Evolutionary conservation across 2,888 invertebrate species (phyloP), one percentile per base, ranked within the genome.

Genomic region (Apotomis turbidana): DNA sequence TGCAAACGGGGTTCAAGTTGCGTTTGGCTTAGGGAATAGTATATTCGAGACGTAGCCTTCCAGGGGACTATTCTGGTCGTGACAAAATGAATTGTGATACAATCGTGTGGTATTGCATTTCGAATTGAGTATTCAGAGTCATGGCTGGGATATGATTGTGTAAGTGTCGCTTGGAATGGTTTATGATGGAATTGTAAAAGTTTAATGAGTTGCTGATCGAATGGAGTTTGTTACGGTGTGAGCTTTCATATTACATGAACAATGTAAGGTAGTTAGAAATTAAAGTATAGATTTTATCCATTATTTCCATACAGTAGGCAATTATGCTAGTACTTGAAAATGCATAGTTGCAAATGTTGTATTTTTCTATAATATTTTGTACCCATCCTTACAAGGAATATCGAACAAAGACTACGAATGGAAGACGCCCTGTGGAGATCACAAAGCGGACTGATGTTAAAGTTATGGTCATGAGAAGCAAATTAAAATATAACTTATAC

Each of bases 1-100:
- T 87, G 82, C 85, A 81, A 85, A 81, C 78, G 72, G 77, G 78
- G 79, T 75, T 73, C 71, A 78, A 77, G 77, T 81, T 75, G 76
- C 77, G 77, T 79, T 78, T 78, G 79, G 76, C 81, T 83, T 77
- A 78, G 81, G 74, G 80, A 83, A 81, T 81, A 76, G 77, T 81
- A 80, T 81, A 82, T 81, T 80, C 76, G 77, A 77, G 73, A 77
- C 75, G 70, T 27, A 27, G 27, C 78, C 75, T 81, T 81, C 79
- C 77, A 75, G 41, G 76, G 78, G 79, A 77, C 68, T 63, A 52
- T 64, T 63, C 59, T 63, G 49, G 55, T 61, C 27, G 60, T 71
- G 71, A 67, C 71, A 71, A 66, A 71, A 71, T 71, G 66, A 71
- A 71, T 61, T 55, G 71, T 41, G 71, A 71, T 67, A 71, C 71